Conservation (phyloP, 2,888 invertebrate species). For the Lathronympha strigana region DNA sequence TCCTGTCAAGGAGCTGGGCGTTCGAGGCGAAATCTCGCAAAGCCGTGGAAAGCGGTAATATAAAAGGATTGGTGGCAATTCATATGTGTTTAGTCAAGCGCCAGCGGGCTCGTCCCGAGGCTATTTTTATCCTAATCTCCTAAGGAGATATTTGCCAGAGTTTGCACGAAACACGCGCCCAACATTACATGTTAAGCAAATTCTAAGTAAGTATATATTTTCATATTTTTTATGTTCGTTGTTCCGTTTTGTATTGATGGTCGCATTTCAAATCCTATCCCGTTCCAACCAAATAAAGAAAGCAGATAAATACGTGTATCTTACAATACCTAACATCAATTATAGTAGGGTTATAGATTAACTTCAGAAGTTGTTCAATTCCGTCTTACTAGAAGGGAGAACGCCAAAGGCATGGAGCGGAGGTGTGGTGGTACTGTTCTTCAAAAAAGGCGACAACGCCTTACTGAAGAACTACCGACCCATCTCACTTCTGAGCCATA, state of each 20-base stretch:
- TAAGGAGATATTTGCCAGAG: not conserved
- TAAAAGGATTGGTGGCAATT: slow-evolving; percentile 60
- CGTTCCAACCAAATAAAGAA: no score
- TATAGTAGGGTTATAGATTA: not conserved
- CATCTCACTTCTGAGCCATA: no score
- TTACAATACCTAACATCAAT: not conserved
- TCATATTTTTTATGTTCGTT: not conserved
- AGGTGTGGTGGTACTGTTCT: no score
- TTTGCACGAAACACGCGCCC: not conserved
- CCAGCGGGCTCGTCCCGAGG: slow-evolving; percentile 46
- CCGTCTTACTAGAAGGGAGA: no score
- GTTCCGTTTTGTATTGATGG: no score
- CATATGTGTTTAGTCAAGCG: slow-evolving; percentile 62
- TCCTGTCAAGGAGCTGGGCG: slow-evolving; percentile 26
- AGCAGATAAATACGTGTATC: no score
- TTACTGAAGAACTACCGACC: no score
- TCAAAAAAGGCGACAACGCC: no score
- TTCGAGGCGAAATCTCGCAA: slow-evolving; percentile 51
- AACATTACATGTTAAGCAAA: not conserved
- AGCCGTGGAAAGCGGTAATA: slow-evolving; percentile 55
- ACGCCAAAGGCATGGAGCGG: no score
- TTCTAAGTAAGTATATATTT: no score
- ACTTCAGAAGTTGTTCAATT: no score
- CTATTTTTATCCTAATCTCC: slow-evolving; percentile 28
- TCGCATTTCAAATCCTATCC: no score